phyloP scores from a whole-genome alignment of 2,888 invertebrate genomes.

The Trichogramma evanescens region DNA sequence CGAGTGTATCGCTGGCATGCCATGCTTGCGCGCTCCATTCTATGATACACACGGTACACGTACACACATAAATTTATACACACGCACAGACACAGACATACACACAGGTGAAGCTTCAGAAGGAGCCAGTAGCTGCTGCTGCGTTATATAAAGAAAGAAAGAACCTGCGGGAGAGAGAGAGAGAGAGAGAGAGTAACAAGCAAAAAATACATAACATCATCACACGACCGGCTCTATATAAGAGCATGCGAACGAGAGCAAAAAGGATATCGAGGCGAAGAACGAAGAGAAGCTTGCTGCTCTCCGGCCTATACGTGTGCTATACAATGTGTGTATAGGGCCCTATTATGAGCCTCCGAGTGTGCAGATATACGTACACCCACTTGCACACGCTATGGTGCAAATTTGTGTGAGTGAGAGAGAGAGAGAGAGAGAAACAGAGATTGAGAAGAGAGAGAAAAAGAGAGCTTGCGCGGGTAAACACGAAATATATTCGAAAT shows the following conservation, averaged over 20 bases:
- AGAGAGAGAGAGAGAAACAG: background rate
- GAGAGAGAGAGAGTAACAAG: background rate
- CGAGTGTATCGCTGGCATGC: conserved; percentile 4
- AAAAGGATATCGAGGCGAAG: no score
- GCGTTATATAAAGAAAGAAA: no score
- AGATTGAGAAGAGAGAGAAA: background rate
- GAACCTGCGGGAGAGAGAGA: background rate
- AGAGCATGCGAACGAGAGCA: background rate
- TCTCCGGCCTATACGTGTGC: no score
- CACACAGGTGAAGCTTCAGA: no score
- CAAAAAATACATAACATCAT: background rate
- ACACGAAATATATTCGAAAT: conserved; percentile 15
- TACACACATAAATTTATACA: background rate
- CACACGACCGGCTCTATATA: background rate
- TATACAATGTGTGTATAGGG: no score
- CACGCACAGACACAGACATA: no score
- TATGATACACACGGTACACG: conserved; percentile 1
- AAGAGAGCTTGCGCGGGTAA: conserved; percentile 4
- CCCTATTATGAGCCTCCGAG: no score
- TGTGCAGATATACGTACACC: no score
- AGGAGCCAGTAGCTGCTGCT: no score
- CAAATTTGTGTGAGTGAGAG: no score
- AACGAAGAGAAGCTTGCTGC: no score
- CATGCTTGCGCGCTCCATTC: background rate
- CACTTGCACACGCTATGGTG: no score